Percentiles rank a stretch among this genome's conserved stretches.
Conservation (phyloP, 2,113 vertebrate species). For the Rhinopomastus cyanomelas region DNA sequence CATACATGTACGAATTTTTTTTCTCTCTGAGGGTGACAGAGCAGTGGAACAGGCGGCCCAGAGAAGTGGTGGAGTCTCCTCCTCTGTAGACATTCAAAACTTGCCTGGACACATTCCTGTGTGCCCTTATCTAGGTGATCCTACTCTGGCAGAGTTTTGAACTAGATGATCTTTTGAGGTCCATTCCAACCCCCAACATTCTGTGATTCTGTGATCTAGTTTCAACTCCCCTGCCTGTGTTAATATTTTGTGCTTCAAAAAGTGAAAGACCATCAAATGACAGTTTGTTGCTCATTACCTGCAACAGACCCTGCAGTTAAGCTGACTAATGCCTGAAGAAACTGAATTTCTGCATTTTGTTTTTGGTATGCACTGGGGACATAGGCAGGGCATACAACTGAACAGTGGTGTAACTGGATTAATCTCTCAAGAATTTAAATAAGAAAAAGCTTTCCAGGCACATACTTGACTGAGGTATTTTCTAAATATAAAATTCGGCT, state of each 20-base stretch:
- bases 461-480: not conserved
- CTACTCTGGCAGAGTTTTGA: too few relatives aligned
- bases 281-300: not conserved
- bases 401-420: not conserved
- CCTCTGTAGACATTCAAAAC: too few relatives aligned
- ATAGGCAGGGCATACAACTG: not conserved
- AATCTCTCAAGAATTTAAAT: not conserved
- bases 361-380: not conserved
- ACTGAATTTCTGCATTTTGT: not conserved
- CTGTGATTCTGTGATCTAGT: too few relatives aligned
- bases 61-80: too few relatives aligned
- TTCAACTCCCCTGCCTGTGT: not conserved
- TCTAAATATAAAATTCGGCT: not conserved
- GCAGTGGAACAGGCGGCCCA: too few relatives aligned
- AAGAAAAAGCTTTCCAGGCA: not conserved
- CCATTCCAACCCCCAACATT: too few relatives aligned
- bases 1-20: too few relatives aligned
- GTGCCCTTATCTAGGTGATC: too few relatives aligned
- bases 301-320: not conserved
- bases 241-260: not conserved
- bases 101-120: too few relatives aligned
- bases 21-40: too few relatives aligned
- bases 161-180: too few relatives aligned
- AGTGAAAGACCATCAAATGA: not conserved
- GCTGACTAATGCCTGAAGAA: not conserved